Evolutionary conservation across 1,140 invertebrate genomes (phyloP).

Genomic region (Gonioctena quinquepunctata): DNA sequence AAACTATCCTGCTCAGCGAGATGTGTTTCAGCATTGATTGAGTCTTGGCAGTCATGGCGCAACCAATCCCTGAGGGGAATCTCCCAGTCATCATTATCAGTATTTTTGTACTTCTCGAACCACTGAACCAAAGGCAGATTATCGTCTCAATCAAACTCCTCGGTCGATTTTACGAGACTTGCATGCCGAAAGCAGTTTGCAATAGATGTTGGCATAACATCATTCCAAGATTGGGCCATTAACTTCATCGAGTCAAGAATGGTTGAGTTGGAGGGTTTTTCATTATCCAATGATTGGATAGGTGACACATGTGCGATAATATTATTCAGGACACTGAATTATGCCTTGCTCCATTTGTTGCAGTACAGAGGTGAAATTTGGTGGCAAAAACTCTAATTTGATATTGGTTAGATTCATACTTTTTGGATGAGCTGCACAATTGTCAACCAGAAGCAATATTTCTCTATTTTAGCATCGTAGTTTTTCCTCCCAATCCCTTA

Average conservation of each 20-base stretch:
- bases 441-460: conserved; percentile 35
- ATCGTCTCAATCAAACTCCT: neutral
- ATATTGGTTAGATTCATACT: neutral
- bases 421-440: conserved; percentile 30
- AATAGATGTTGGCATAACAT: neutral
- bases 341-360: too few species aligned
- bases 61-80: too few species aligned
- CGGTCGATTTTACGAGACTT: neutral
- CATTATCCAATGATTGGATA: too few species aligned
- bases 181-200: neutral
- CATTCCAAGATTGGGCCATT: neutral
- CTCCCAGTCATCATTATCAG: too few species aligned
- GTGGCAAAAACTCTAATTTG: neutral
- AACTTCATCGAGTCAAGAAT: neutral
- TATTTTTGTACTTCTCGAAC: neutral
- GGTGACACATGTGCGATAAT: too few species aligned
- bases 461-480: conserved; percentile 17
- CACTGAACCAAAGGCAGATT: neutral
- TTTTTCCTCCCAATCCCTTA: conserved; percentile 26
- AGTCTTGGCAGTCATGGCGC: too few species aligned
- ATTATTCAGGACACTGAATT: too few species aligned
- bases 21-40: too few species aligned
- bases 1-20: too few species aligned
- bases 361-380: too few species aligned
- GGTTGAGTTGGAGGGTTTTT: too few species aligned